Evolutionary conservation across 1,140 invertebrate genomes (phyloP), one percentile per base, ranked within the genome.

Genomic region (Araneus ventricosus): DNA sequence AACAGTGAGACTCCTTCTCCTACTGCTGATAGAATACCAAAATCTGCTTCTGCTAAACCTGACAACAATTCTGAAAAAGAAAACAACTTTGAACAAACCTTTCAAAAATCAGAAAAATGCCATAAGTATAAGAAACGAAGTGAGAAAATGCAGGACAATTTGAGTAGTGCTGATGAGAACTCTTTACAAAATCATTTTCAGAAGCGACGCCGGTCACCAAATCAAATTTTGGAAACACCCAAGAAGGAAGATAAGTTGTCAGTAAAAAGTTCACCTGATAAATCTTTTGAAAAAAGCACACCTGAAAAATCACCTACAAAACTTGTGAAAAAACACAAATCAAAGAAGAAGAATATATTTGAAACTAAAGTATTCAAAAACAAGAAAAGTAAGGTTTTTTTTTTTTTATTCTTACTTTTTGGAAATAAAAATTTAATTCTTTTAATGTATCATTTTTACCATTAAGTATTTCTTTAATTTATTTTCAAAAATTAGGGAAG

Each of bases 51-150:
- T 2, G n/a, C n/a, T 1, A 92, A 92, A 61, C 91, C 91, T 27
- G 91, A 92, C 30, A 92, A 92, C 85, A 92, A 87, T 80, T 92
- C 91, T 59, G 91, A 92, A 79, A 92, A 92, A 37, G 91, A 92
- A 79, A 92, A 92, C 34, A 90, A 39, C 59, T 92, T 67, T 79
- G 82, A 92, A 6, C 59, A 92, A 20, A 24, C 41, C n/a, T 57
- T 87, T 59, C 91, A 87, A 57, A 80, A 86, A 22, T 59, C 63
- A 39, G 90, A 92, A 61, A 92, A 92, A 37, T 39, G 30, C 30
- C 82, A 52, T 20, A 92, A 87, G 41, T 87, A 87, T 37, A 34
- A 34, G 10, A 87, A 61, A 45, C 17, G 85, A 45, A 84, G 17
- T 79, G 82, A 61, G 22, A 92, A 92, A 88, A 39, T 79, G 45